Percentiles rank a stretch among this genome's conserved stretches.
These are phyloP conservation scores for Pitangus sulphuratus DNA, from an alignment of 2,797 vertebrate genomes.

Conservation along the genomic window DNA sequence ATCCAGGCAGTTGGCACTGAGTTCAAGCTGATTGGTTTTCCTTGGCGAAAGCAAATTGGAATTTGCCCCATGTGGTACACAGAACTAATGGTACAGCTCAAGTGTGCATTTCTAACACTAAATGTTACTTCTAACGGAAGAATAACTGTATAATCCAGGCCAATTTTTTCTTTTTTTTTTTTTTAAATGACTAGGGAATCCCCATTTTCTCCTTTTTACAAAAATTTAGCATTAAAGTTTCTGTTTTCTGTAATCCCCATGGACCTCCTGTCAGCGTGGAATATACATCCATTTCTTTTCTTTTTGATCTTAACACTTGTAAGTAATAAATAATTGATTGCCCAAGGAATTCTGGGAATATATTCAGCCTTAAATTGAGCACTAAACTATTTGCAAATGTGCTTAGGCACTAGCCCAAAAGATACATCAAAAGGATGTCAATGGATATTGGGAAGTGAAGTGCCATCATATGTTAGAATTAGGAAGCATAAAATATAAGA, in stretches of 20 bases:
- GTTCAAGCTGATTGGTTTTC: neutral
- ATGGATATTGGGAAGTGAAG: slow-evolving; percentile 55
- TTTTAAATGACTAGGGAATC: neutral
- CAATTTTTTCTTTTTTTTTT: neutral
- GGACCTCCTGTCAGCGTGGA: slow-evolving; percentile 58
- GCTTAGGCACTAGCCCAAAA: slow-evolving; percentile 71
- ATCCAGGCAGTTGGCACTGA: neutral
- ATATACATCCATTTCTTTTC: slow-evolving; percentile 64
- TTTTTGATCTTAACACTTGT: slow-evolving; percentile 76
- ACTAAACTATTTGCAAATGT: slow-evolving; percentile 77
- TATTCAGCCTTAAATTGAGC: slow-evolving; percentile 70
- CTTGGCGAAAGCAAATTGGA: neutral
- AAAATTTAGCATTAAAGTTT: slow-evolving; percentile 63
- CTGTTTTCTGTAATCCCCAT: slow-evolving; percentile 49
- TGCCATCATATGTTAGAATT: slow-evolving; percentile 49
- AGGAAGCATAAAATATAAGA: slow-evolving; percentile 19
- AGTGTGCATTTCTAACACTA: neutral
- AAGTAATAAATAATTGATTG: slow-evolving; percentile 80
- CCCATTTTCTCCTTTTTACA: slow-evolving; percentile 56
- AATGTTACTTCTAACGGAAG: neutral
- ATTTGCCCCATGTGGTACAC: neutral
- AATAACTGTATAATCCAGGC: slow-evolving; percentile 3
- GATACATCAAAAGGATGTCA: slow-evolving; percentile 69
- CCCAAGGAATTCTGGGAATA: slow-evolving; percentile 74
- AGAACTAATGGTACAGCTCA: neutral